These are phyloP conservation scores for Palythoa caribaeorum DNA, from an alignment of 92 coral and sea anemone species.

Conservation along the genomic window DNA sequence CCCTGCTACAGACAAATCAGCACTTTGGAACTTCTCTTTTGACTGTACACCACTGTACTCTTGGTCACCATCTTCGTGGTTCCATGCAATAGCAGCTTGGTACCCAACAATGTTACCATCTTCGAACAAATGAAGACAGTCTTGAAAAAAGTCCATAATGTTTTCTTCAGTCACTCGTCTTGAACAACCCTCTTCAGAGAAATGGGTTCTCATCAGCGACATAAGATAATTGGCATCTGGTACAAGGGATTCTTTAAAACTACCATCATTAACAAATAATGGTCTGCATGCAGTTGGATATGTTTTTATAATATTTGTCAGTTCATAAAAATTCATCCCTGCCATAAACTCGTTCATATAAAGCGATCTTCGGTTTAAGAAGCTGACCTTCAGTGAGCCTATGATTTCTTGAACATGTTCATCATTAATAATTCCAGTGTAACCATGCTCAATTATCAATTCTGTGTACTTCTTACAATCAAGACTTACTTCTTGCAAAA, in stretches of 20 bases:
- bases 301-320: constrained; percentile 42
- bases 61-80: constrained; percentile 34
- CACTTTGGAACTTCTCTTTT: constrained; percentile 37
- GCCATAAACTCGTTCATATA: constrained; percentile 40
- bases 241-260: constrained; percentile 34
- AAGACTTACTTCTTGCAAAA: constrained; percentile 15
- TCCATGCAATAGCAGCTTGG: constrained; percentile 56
- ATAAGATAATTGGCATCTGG: constrained; percentile 62
- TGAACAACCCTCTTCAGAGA: constrained; percentile 50
- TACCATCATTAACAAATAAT: constrained; percentile 54
- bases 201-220: constrained; percentile 49
- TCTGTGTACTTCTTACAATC: constrained; percentile 39
- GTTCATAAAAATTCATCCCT: constrained; percentile 35
- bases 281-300: constrained; percentile 56
- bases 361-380: constrained; percentile 31
- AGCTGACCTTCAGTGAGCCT: constrained; percentile 43
- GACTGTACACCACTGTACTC: constrained; percentile 31
- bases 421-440: constrained; percentile 45
- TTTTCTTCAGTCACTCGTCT: constrained; percentile 52
- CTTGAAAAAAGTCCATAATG: constrained; percentile 61
- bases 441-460: constrained; percentile 55
- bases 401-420: constrained; percentile 43
- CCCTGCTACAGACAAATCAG: constrained; percentile 9
- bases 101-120: constrained; percentile 52
- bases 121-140: constrained; percentile 53